Evolutionary conservation across 2,888 invertebrate species (phyloP).

Genomic region (Drosophila neutralis): DNA sequence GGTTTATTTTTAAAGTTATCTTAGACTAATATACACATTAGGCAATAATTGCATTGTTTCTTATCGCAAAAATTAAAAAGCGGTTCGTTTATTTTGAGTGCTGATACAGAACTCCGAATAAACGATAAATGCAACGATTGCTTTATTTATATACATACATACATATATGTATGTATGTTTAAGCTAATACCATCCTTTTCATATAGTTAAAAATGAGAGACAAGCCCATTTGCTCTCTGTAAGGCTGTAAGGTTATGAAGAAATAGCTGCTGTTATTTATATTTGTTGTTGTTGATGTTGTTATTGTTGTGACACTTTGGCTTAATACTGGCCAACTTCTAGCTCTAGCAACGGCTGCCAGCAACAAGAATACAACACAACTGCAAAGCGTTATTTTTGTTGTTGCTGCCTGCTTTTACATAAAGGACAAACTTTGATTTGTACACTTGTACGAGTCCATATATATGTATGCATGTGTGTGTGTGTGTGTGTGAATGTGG

Average conservation of each 20-base stretch:
- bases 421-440: slow-evolving; percentile 62
- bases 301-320: slow-evolving; percentile 44
- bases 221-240: too few species aligned
- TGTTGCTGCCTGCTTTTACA: slow-evolving; percentile 10
- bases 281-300: slow-evolving; percentile 8
- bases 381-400: slow-evolving; percentile 20
- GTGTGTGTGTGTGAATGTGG: slow-evolving; percentile 4
- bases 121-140: background rate
- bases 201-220: background rate
- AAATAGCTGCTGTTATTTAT: background rate
- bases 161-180: too few species aligned
- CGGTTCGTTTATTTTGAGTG: too few species aligned
- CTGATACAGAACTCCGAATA: too few species aligned
- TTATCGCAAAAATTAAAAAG: too few species aligned
- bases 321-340: slow-evolving; percentile 50
- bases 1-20: background rate
- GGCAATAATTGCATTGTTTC: background rate
- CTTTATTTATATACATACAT: background rate
- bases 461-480: slow-evolving; percentile 1
- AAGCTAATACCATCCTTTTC: background rate
- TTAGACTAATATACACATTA: background rate
- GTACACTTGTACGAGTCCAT: background rate
- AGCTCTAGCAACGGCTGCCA: slow-evolving; percentile 36
- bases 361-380: slow-evolving; percentile 21
- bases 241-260: background rate